These are phyloP conservation scores for Choristoneura fumiferana DNA, from an alignment of 1,140 invertebrate genomes.

Conservation along the genomic window DNA sequence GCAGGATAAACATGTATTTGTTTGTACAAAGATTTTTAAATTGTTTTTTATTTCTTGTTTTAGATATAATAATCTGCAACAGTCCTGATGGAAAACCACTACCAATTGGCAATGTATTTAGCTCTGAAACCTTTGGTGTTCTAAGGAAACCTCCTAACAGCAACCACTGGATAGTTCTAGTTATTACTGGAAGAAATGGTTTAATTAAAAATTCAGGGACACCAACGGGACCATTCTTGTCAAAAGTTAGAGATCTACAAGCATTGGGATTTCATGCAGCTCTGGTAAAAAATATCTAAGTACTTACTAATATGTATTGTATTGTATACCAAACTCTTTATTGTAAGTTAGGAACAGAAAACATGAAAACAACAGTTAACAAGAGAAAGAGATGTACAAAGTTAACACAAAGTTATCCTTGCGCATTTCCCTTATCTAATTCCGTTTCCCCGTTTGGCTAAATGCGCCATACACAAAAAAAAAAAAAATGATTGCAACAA, in stretches of 20 bases:
- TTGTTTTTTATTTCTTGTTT: conserved; percentile 37
- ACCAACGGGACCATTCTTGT: conserved; percentile 63
- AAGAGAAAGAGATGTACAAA: too few relatives aligned
- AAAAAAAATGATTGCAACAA: too few relatives aligned
- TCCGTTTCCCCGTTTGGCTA: too few relatives aligned
- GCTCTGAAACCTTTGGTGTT: conserved; percentile 54
- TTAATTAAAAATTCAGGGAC: conserved; percentile 50
- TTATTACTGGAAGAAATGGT: conserved; percentile 67
- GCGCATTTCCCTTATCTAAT: too few relatives aligned
- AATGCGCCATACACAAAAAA: too few relatives aligned
- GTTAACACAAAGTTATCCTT: too few relatives aligned
- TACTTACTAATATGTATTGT: too few relatives aligned
- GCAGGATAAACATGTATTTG: too few relatives aligned
- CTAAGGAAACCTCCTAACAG: conserved; percentile 65
- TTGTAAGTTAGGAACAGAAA: too few relatives aligned
- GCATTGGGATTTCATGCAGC: conserved; percentile 79
- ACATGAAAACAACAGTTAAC: too few relatives aligned
- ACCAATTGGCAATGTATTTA: conserved; percentile 51
- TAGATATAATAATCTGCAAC: conserved; percentile 79
- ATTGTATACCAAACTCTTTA: too few relatives aligned
- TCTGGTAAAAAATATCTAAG: conserved; percentile 59
- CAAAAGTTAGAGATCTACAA: conserved; percentile 78
- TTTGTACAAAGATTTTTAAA: conserved; percentile 8
- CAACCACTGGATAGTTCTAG: conserved; percentile 75
- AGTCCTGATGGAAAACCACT: conserved; percentile 60